Evolutionary conservation across 2,797 vertebrate genomes (phyloP), one percentile per base, ranked within the genome.

Genomic region (Mormyrus proboscirostris): DNA sequence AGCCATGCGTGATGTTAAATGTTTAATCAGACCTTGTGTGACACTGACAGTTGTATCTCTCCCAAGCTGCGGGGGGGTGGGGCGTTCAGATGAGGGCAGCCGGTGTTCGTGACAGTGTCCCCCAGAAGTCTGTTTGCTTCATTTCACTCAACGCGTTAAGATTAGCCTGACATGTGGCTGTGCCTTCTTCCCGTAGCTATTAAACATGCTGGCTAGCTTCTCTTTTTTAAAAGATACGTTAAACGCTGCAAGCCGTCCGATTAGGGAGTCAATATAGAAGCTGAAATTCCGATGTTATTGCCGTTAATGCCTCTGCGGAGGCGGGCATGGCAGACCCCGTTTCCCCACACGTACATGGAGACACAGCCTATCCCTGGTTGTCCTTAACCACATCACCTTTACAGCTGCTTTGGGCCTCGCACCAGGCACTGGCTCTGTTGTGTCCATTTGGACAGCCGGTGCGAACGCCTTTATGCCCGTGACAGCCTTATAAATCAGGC

Each of bases 401-500:
- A 76, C 84, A 86, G 89, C 41, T 76, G 89, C 85, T 89, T 12
- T 89, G 89, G 89, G 65, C 44, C 22, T 33, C 0, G 8, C 8
- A 50, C 65, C 89, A 89, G 89, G n/a, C 33, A 22, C 55, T 4
- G 2, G 57, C 47, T 73, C 47, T 47, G 16, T 62, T 50, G 38
- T 69, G 83, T 51, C 83, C 88, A 38, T 73, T 89, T 69, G 83
- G 88, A 69, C 85, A 76, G 44, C 84, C 29, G 19, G 47, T 73
- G 89, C 33, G 19, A n/a, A 44, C 29, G 19, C 57, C 85, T 79
- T 89, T 57, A 57, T 62, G 85, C 84, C 62, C 29, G 1, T 79
- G 89, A 87, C 89, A 89, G 89, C 87, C 79, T 88, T 90, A 90
- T 90, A 88, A 90, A 86, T 90, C 79, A 89, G 87, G n/a, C 1